Conservation (phyloP, 2,888 invertebrate genomes). For the Synergus laeviventris region DNA sequence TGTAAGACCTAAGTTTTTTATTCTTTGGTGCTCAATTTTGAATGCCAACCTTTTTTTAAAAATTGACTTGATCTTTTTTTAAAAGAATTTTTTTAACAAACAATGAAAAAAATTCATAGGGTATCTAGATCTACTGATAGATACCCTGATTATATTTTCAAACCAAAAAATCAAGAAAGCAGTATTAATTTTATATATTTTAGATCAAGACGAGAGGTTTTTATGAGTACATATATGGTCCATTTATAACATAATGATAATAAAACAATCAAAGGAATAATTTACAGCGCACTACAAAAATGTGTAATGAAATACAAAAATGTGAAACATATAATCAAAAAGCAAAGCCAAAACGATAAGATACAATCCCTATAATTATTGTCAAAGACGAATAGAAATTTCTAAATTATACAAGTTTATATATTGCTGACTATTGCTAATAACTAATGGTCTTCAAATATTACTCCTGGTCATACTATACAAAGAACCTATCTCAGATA, state of each 20-base stretch:
- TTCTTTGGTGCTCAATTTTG: slow-evolving; percentile 5
- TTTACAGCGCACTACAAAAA: slow-evolving; percentile 5
- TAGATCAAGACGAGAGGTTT: slow-evolving; percentile 3
- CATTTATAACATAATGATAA: background rate
- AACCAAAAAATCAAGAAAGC: background rate
- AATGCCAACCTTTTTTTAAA: background rate
- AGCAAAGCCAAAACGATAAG: slow-evolving; percentile 22
- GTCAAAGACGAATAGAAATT: background rate
- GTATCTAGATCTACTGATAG: too few relatives aligned
- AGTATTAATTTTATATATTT: background rate
- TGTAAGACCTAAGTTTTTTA: background rate
- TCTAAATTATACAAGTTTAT: background rate
- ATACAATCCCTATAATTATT: slow-evolving; percentile 24
- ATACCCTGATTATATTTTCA: too few relatives aligned
- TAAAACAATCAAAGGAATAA: background rate
- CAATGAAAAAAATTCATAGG: background rate
- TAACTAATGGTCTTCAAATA: background rate
- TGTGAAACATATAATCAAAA: slow-evolving; percentile 17
- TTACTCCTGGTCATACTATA: background rate
- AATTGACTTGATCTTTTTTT: too few relatives aligned
- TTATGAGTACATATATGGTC: background rate
- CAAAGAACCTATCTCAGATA: background rate
- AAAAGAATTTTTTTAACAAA: background rate
- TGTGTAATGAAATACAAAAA: background rate
- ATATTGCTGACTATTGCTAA: background rate